Evolutionary conservation across 2,113 vertebrate species (phyloP).

Genomic region (Monarcha castaneiventris): DNA sequence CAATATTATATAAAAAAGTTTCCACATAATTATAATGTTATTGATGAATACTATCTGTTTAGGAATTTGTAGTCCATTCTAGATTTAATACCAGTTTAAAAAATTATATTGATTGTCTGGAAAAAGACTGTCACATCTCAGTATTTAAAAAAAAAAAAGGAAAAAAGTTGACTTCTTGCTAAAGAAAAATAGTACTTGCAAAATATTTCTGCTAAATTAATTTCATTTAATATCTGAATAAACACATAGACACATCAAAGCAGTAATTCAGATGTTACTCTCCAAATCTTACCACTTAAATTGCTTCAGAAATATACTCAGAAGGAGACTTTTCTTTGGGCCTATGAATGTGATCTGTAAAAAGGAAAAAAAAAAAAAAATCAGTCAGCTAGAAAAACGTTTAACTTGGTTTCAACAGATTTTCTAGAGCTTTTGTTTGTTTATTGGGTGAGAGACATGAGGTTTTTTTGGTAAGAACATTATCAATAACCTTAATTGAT

Average conservation of each 20-base stretch:
- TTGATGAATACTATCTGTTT: neutral
- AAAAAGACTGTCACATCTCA: neutral
- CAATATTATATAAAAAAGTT: neutral
- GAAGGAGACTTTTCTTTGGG: conserved; percentile 87
- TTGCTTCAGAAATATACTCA: conserved; percentile 94
- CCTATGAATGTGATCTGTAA: conserved; percentile 87
- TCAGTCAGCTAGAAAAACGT: neutral
- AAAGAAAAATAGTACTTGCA: neutral
- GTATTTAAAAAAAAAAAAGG: neutral
- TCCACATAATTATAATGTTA: neutral
- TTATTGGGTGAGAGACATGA: rapidly evolving
- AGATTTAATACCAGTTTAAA: neutral
- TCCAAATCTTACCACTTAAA: conserved; percentile 86
- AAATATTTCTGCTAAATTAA: neutral
- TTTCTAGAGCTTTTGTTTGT: neutral
- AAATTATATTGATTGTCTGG: neutral
- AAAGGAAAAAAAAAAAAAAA: neutral
- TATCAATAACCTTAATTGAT: neutral
- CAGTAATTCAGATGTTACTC: neutral
- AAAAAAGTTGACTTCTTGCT: neutral
- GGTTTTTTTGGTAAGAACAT: neutral
- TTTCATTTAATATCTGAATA: neutral
- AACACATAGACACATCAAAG: neutral
- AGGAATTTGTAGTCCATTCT: neutral
- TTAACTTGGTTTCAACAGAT: neutral